Evolutionary conservation across 2,888 invertebrate species (phyloP), one percentile per base, ranked within the genome.

Genomic region (Nymphalis c-album): DNA sequence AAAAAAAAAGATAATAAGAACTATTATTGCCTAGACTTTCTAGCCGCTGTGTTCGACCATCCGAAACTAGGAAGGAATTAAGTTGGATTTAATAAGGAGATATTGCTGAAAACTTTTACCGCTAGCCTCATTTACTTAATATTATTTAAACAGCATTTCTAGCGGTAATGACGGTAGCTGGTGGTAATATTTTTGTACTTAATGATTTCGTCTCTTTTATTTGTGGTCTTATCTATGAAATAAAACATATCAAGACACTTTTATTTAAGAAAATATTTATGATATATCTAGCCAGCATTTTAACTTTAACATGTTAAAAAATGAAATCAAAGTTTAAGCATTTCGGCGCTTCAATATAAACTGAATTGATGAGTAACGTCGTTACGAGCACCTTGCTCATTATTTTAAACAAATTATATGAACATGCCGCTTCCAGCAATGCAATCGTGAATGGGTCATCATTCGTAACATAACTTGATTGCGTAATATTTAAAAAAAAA

Each of bases 401-500:
- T 17, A 7, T 16, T 55, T 31, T 17, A 20, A 59, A 16, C 1
- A 22, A 45, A 59, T 45, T 13, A 46, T 45, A 59, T 20, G 3
- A 20, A 45, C 18, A 17, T 31, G 22, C 17, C 31, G 16, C 51
- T 22, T 51, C 51, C 51, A 51, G 51, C 22, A 22, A 55, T 10
- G n/a, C 31, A 55, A 31, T 55, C 26, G 60, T 51, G 35, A 51
- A 51, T 47, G 61, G 10, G 13, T 51, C 55, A 59, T 48, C 69
- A 63, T 69, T 68, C 66, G 59, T 53, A 55, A 70, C 72, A 71
- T 74, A 74, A 72, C 75, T 71, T 68, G 63, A 70, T 78, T 77
- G 74, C 76, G 76, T 71, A 76, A 78, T 69, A 58, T 68, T 73
- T 83, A 80, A 81, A 85, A n/a, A n/a, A n/a, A n/a, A n/a, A n/a